A percentile compares a stretch with the other conserved stretches of the same genome.
Conservation (phyloP, 2,797 vertebrate species). For the Tamandua tetradactyla region DNA sequence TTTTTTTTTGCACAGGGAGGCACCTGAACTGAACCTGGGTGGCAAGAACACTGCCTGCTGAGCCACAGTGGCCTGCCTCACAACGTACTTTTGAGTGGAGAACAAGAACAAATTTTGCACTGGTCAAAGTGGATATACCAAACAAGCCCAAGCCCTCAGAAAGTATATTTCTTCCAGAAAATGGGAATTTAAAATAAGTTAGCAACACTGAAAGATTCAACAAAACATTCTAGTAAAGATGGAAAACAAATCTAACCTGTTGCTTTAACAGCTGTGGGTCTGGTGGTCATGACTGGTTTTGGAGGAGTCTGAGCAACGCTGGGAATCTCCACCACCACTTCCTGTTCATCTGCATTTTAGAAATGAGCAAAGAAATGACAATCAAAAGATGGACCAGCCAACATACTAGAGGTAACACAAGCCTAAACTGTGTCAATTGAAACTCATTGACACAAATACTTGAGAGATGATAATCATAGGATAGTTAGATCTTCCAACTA, state of each 20-base stretch:
- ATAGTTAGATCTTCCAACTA: not conserved
- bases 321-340: slow-evolving; percentile 86
- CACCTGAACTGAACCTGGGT: too few species aligned
- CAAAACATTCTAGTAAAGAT: not conserved
- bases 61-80: too few species aligned
- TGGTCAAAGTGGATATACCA: not conserved
- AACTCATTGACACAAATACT: not conserved
- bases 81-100: not conserved
- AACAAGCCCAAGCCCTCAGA: not conserved
- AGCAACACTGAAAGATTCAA: not conserved
- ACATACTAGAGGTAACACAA: not conserved
- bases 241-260: slow-evolving; percentile 87
- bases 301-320: slow-evolving; percentile 81
- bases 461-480: not conserved
- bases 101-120: not conserved
- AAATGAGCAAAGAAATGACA: slow-evolving; percentile 34
- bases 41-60: too few species aligned
- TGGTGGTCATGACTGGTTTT: slow-evolving; percentile 84
- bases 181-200: not conserved
- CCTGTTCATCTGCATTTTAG: slow-evolving; percentile 89
- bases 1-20: too few species aligned
- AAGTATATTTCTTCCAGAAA: slow-evolving; percentile 16
- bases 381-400: not conserved
- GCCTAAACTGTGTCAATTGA: not conserved
- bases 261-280: slow-evolving; percentile 90